Base-by-base conservation (phyloP, 1,140 invertebrate species). In the Daktulosphaira vitifoliae region DNA sequence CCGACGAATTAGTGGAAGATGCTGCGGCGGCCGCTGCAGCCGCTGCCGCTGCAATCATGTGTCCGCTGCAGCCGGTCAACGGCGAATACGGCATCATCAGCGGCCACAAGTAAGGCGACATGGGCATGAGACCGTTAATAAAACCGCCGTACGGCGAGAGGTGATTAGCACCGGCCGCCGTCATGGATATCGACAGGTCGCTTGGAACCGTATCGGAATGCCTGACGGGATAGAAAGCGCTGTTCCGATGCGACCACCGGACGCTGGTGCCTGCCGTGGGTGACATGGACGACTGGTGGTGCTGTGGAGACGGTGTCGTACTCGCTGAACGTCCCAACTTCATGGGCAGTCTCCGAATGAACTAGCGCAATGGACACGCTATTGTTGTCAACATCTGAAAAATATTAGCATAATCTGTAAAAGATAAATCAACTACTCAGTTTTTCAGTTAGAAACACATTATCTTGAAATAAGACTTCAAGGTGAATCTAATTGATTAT, bases 1-100 rank as follows among this genome's bases (percentile, higher is more conserved):
- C 51, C n/a, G 73, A 70, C 23, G 72, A 73, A 68, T 75, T 75
- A 9, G 75, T 75, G 33, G 73, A 70, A 66, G 75, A 74, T 38
- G 75, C 66, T 54, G 76, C 75, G 11, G 29, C 77, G 76, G 77
- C 48, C 75, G 71, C 67, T 76, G 77, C 11, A 74, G 73, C 20
- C 73, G 71, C 66, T 72, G 65, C 71, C 72, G 39, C 71, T 33
- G 29, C 29, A 6, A 33, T 33, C 29, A 33, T 33, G 29, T 33
- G 29, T 5, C 29, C 29, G 5, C 29, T 11, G 11, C 29, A 33
- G 11, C 29, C 11, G 29, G 29, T 6, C 73, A 65, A 74, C 76
- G 73, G 76, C 73, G 66, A 76, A 54, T 39, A 74, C 72, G 39
- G 73, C 72, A 33, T 2, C 25, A 46, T n/a, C 20, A 37, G 29